Evolutionary conservation across 2,797 vertebrate genomes (phyloP), one percentile per base, ranked within the genome.

Genomic region (Sebastes reedi): DNA sequence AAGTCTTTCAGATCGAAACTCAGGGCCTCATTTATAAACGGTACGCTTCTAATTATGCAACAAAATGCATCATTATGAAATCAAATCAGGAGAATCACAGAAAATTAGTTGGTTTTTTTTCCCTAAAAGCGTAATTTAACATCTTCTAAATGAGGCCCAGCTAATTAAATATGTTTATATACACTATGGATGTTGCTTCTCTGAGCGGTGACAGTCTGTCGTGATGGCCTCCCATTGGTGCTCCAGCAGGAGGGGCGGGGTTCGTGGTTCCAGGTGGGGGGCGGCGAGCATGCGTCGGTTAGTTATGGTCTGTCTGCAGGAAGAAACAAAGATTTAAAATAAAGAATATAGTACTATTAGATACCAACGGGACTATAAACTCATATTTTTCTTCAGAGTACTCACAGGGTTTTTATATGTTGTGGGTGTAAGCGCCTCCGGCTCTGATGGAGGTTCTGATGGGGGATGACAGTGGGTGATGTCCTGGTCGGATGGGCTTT

Each of bases 401-500:
- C 85, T 88, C 42, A 87, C 86, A 73, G 52, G 39, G 55, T 70
- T 93, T 94, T 93, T 84, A 91, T 95, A 91, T 89, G 95, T 88
- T 91, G 94, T 96, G 81, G 68, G 93, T 16, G 69, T 87, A 93
- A 72, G 94, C 84, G 82, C 92, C 92, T 50, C 96, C 96, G 6
- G 92, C 94, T 85, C 97, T 95, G 91, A 97, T 90, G 76, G 95
- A 92, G 36, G 95, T 95, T 83, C 95, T 89, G 13, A 96, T 96
- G 16, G 97, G 97, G 76, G 97, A 97, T 0, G 97, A 96, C 22
- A 96, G 95, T 0, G 96, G 97, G 58, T 97, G 97, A 46, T 98
- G 97, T 25, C 97, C 97, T 0, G 97, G 96, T 67, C 97, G 95
- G 91, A 98, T 97, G 78, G 97, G 97, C 84, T 98, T 98, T 14